Conservation (phyloP, 2,797 vertebrate species). For the Tinamus major region DNA sequence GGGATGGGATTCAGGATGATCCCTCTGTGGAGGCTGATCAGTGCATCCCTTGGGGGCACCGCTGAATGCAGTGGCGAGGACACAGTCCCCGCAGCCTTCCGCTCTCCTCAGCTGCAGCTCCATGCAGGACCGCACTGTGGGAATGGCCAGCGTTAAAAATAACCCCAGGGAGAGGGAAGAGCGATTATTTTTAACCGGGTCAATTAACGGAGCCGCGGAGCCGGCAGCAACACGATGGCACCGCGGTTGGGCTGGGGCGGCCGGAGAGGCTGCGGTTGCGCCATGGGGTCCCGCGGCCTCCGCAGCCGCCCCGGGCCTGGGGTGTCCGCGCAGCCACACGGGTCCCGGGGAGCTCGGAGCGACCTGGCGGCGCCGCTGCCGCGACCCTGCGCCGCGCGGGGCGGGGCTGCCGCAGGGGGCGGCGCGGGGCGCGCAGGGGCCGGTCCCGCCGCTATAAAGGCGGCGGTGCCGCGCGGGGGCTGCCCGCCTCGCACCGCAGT, state of each 20-base stretch:
- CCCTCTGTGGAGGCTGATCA: rapidly evolving
- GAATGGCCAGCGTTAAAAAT: no score
- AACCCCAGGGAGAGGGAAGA: not conserved
- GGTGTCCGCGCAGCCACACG: not conserved
- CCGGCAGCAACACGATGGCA: not conserved
- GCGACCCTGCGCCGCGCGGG: no score
- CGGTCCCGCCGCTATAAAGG: not conserved
- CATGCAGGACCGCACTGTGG: not conserved
- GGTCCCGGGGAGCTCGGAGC: no score
- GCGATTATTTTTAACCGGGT: rapidly evolving
- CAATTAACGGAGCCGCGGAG: rapidly evolving
- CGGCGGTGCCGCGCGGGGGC: no score
- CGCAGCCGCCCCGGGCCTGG: no score
- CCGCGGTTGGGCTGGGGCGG: not conserved
- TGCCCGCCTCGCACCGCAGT: no score
- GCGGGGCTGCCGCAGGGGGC: not conserved
- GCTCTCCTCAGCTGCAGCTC: not conserved
- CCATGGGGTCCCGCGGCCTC: no score
- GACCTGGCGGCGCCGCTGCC: no score
- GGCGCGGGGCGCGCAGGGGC: not conserved
- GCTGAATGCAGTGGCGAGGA: no score
- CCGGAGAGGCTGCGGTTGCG: not conserved
- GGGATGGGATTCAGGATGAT: not conserved
- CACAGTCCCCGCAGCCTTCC: not conserved
- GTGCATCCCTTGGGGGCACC: not conserved